These are phyloP conservation scores for Myiagra hebetior DNA, from an alignment of 2,113 vertebrate genomes.

Conservation along the genomic window DNA sequence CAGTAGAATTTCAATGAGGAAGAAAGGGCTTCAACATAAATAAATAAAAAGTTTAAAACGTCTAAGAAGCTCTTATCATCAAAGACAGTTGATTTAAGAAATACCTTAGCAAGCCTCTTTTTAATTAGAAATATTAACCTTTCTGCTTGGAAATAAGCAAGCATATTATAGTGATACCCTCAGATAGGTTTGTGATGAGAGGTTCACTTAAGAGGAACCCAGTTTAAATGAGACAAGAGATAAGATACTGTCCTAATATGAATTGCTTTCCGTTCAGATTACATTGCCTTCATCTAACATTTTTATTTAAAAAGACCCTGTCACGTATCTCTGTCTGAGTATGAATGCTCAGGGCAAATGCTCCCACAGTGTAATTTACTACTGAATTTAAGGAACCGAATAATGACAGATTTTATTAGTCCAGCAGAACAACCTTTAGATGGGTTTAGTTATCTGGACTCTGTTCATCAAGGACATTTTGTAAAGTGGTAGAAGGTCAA, in stretches of 20 bases:
- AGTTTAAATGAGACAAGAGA: background rate
- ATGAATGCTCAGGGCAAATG: background rate
- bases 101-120: background rate
- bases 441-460: background rate
- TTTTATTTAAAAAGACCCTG: background rate
- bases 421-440: background rate
- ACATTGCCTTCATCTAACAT: background rate
- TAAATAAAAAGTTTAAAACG: slow-evolving; percentile 36
- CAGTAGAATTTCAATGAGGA: slow-evolving; percentile 23
- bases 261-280: background rate
- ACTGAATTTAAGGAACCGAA: background rate
- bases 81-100: slow-evolving; percentile 4
- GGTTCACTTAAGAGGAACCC: background rate
- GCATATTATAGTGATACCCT: background rate
- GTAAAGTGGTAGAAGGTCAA: background rate
- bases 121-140: slow-evolving; percentile 52
- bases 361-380: background rate
- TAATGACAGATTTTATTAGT: slow-evolving; percentile 18
- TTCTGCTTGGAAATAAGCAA: slow-evolving; percentile 11
- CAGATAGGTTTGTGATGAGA: background rate
- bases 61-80: background rate
- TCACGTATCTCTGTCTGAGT: background rate
- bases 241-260: background rate
- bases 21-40: slow-evolving; percentile 15
- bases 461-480: background rate